Conservation (phyloP, 2,797 vertebrate species). For the Diplodus sargus region DNA sequence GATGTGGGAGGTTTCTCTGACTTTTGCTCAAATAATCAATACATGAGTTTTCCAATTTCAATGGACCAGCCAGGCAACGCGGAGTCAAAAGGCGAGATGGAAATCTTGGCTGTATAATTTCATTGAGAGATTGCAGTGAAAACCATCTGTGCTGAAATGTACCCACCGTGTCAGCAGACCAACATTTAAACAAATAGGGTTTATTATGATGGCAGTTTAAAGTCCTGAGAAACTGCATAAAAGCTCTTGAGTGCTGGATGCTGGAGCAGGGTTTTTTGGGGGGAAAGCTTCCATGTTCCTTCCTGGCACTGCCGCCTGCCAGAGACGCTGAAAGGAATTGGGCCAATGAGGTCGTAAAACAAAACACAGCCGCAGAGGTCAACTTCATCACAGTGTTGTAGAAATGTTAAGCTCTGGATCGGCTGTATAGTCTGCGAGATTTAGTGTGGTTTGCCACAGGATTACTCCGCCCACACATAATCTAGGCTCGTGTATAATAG, state of each 20-base stretch:
- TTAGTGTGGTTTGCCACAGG: constrained; percentile 64
- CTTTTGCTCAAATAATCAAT: constrained; percentile 49
- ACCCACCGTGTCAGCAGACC: constrained; percentile 41
- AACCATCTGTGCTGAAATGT: constrained; percentile 54
- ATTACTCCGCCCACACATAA: constrained; percentile 55
- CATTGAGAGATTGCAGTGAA: constrained; percentile 29
- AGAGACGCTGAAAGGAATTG: constrained; percentile 48
- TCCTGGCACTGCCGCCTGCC: constrained; percentile 40
- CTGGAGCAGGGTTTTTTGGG: constrained; percentile 12
- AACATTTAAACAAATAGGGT: constrained; percentile 54
- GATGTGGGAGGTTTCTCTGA: constrained; percentile 35
- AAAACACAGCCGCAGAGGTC: constrained; percentile 68
- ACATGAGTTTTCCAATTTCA: constrained; percentile 39
- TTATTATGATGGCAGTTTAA: constrained; percentile 46
- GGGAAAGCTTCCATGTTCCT: constrained; percentile 33
- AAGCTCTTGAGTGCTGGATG: constrained; percentile 34
- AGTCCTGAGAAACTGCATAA: constrained; percentile 55
- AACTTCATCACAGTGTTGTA: constrained; percentile 54
- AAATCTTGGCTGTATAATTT: constrained; percentile 23
- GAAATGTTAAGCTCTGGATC: constrained; percentile 65
- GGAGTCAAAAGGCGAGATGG: constrained; percentile 22
- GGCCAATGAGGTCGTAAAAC: constrained; percentile 67
- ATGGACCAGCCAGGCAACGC: constrained; percentile 21
- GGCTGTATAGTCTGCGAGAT: constrained; percentile 42
- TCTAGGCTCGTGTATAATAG: constrained; percentile 46